These are phyloP conservation scores for Drosophila mayaguana DNA, from an alignment of 2,888 invertebrate species.

Conservation along the genomic window DNA sequence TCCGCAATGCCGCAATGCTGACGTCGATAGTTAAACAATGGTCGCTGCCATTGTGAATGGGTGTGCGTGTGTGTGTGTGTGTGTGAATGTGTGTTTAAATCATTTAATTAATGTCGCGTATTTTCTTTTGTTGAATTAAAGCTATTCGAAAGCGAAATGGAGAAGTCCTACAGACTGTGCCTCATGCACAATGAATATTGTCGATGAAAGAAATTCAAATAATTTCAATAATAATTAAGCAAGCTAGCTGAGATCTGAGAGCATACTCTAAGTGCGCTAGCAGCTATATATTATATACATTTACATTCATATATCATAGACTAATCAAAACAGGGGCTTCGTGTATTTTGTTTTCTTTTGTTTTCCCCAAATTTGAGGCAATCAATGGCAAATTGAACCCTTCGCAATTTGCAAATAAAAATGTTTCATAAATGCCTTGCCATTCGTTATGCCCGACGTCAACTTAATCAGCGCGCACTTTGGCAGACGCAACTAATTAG, in stretches of 20 bases:
- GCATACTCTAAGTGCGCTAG: too few species aligned
- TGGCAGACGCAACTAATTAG: slow-evolving; percentile 58
- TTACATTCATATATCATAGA: not conserved
- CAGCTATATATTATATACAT: too few species aligned
- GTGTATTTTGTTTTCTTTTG: too few species aligned
- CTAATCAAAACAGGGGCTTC: not conserved
- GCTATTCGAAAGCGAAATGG: slow-evolving; percentile 1
- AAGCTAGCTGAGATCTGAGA: too few species aligned
- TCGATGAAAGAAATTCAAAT: too few species aligned
- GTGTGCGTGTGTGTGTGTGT: too few species aligned
- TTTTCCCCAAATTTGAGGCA: not conserved
- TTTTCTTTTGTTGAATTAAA: slow-evolving; percentile 16
- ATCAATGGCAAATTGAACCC: slow-evolving; percentile 46
- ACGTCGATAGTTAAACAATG: slow-evolving; percentile 32
- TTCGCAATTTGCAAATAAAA: slow-evolving; percentile 32
- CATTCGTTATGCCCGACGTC: slow-evolving; percentile 43
- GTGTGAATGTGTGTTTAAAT: slow-evolving; percentile 7
- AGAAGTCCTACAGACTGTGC: not conserved
- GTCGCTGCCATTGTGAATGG: slow-evolving; percentile 11
- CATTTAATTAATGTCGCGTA: slow-evolving; percentile 36
- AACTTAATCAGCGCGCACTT: slow-evolving; percentile 56
- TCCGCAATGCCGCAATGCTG: slow-evolving; percentile 1
- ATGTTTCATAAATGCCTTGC: slow-evolving; percentile 46
- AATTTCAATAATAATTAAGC: not conserved
- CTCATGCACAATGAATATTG: not conserved